Conservation (phyloP, 2,113 vertebrate species). For the Synodontis membranacea region DNA sequence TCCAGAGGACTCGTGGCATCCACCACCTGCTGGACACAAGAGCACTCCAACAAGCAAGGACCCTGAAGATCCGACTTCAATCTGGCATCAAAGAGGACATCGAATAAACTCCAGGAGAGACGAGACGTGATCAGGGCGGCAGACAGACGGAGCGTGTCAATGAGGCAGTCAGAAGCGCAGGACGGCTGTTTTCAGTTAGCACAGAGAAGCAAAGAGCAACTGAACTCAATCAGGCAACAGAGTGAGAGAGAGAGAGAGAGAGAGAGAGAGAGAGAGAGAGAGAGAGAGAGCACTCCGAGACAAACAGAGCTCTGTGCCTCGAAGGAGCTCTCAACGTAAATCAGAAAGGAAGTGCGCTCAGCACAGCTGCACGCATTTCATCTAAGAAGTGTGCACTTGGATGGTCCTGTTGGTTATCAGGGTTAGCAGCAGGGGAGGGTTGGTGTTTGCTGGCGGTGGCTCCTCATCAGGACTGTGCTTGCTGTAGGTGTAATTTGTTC, state of each 20-base stretch:
- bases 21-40: neutral
- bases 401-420: neutral
- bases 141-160: neutral
- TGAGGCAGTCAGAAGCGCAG: neutral
- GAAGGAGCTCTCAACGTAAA: neutral
- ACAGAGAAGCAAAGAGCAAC: neutral
- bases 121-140: neutral
- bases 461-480: neutral
- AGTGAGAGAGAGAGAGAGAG: neutral
- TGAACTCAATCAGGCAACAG: neutral
- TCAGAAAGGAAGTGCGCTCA: neutral
- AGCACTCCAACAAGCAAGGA: slow-evolving; percentile 14
- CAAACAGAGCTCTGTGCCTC: neutral
- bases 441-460: neutral
- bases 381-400: neutral
- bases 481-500: neutral
- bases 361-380: slow-evolving; percentile 11
- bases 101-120: neutral
- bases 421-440: neutral
- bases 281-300: neutral
- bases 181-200: neutral
- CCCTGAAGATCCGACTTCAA: slow-evolving; percentile 19
- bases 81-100: slow-evolving; percentile 16
- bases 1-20: neutral
- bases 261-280: neutral